Evolutionary conservation across 2,113 vertebrate species (phyloP).

Genomic region (Microtus oregoni): DNA sequence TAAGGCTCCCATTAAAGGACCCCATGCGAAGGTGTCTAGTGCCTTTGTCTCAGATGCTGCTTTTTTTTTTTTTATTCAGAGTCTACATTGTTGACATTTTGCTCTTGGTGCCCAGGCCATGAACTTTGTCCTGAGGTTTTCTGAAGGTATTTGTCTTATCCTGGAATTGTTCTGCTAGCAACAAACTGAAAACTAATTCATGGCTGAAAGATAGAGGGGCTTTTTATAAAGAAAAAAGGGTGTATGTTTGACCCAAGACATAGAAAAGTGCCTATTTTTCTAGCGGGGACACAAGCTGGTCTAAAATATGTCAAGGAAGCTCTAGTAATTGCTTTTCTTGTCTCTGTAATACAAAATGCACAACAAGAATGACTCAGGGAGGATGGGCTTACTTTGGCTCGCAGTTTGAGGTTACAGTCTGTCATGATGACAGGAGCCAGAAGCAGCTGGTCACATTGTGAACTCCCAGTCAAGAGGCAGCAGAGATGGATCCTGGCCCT

Average conservation of each 20-base stretch:
- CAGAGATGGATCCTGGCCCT: background rate
- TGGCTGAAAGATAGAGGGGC: background rate
- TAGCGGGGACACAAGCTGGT: background rate
- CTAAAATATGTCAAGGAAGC: background rate
- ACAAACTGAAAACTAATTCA: background rate
- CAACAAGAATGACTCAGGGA: background rate
- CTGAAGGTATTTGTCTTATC: background rate
- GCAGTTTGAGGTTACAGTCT: background rate
- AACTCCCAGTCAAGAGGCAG: background rate
- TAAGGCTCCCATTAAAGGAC: background rate
- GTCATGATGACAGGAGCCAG: too few relatives aligned
- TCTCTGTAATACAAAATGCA: background rate
- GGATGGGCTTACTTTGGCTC: background rate
- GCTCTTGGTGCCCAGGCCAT: background rate
- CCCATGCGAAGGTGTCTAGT: background rate
- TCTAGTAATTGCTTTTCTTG: background rate
- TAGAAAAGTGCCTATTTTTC: background rate
- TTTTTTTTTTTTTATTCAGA: background rate
- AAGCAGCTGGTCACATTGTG: background rate
- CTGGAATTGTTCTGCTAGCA: background rate
- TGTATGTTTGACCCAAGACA: background rate
- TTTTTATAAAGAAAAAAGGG: background rate
- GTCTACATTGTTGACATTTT: background rate
- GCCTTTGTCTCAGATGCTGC: background rate
- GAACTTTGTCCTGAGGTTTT: slow-evolving; percentile 35